phyloP scores from a whole-genome alignment of 2,113 vertebrate genomes.

The Cricetomys ansorgei region DNA sequence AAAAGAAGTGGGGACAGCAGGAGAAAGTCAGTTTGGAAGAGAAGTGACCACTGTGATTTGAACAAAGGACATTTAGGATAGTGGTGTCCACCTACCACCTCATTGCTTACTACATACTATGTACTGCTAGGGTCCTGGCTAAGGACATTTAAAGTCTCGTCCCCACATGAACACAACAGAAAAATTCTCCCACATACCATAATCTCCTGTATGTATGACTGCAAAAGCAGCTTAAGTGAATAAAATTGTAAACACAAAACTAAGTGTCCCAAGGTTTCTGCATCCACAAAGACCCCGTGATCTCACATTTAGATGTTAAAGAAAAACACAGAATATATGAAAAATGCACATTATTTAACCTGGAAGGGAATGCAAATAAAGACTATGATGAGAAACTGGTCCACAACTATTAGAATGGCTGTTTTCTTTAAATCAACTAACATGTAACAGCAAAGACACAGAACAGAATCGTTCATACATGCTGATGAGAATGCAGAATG shows the following conservation, averaged over 20 bases:
- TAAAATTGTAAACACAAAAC: conserved; percentile 53
- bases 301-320: background rate
- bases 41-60: background rate
- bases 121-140: background rate
- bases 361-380: background rate
- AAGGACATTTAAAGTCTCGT: background rate
- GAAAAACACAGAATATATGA: background rate
- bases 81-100: background rate
- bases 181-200: background rate
- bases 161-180: background rate
- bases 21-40: background rate
- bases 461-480: background rate
- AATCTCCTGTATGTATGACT: background rate
- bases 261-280: background rate
- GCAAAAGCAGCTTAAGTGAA: background rate
- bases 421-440: background rate
- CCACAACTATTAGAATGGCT: background rate
- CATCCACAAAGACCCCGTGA: conserved; percentile 16
- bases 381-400: background rate
- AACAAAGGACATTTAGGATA: background rate
- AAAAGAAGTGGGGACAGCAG: background rate
- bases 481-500: background rate
- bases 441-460: background rate
- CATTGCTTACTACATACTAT: accelerated
- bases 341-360: background rate